Evolutionary conservation across 2,797 vertebrate species (phyloP).

Genomic region (Phrynocephalus guinanensis): DNA sequence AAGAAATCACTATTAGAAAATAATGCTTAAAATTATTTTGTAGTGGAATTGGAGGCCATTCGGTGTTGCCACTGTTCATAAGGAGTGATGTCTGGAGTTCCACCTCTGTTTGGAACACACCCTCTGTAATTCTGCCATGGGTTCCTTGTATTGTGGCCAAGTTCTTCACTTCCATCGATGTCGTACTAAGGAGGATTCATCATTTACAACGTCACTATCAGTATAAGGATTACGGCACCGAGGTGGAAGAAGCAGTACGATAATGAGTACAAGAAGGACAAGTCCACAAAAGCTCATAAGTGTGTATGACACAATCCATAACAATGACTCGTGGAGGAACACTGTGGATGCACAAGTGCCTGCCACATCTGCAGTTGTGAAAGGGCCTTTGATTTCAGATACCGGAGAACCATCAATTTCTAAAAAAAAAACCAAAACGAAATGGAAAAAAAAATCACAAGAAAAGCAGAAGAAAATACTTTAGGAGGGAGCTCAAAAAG

Average conservation of each 20-base stretch:
- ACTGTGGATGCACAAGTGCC: slow-evolving; percentile 81
- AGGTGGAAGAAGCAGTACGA: slow-evolving; percentile 85
- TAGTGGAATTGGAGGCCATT: slow-evolving; percentile 59
- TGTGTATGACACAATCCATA: slow-evolving; percentile 92
- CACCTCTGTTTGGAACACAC: slow-evolving; percentile 33
- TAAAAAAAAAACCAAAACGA: slow-evolving; percentile 61
- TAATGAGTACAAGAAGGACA: slow-evolving; percentile 85
- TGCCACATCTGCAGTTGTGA: slow-evolving; percentile 85
- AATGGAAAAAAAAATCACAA: slow-evolving; percentile 11
- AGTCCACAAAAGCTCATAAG: slow-evolving; percentile 90
- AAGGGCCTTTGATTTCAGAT: slow-evolving; percentile 92
- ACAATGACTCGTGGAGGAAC: slow-evolving; percentile 80
- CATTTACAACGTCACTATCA: slow-evolving; percentile 86
- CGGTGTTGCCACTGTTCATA: not conserved
- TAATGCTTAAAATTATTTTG: slow-evolving; percentile 67
- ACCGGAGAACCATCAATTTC: slow-evolving; percentile 80
- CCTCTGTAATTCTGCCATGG: slow-evolving; percentile 2
- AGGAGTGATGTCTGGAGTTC: slow-evolving; percentile 46
- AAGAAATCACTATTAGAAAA: slow-evolving; percentile 69
- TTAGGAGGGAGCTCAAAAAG: slow-evolving; percentile 21
- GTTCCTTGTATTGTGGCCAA: fast-evolving
- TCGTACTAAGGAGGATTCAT: slow-evolving; percentile 93
- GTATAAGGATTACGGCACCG: slow-evolving; percentile 65
- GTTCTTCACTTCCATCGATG: slow-evolving; percentile 92
- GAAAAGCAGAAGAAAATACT: not conserved